Conservation (phyloP, 2,113 vertebrate species). For the Ibidorhyncha struthersii region DNA sequence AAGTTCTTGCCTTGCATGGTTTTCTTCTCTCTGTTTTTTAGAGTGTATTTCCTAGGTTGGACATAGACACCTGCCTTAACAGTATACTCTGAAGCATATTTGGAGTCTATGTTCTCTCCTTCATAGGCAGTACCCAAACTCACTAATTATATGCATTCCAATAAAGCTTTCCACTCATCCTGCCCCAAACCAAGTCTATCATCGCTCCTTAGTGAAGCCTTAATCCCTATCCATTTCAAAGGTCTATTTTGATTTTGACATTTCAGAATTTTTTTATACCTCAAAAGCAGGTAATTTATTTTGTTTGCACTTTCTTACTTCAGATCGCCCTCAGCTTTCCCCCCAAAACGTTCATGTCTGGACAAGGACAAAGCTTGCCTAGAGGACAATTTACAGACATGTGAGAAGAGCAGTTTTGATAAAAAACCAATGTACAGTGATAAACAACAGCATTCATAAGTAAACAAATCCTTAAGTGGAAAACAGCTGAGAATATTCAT, state of each 20-base stretch:
- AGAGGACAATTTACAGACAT: background rate
- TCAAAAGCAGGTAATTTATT: background rate
- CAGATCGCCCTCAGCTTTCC: background rate
- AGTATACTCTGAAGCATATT: background rate
- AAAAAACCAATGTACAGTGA: background rate
- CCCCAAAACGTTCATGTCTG: background rate
- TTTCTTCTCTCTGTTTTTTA: background rate
- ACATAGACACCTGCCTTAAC: background rate
- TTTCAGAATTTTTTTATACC: background rate
- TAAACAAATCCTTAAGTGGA: conserved; percentile 4
- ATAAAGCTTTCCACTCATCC: background rate
- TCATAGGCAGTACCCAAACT: background rate
- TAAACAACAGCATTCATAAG: conserved; percentile 14
- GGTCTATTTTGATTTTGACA: background rate
- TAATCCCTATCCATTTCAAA: background rate
- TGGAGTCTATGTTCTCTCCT: background rate
- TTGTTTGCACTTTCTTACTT: background rate
- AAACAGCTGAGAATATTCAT: conserved; percentile 5
- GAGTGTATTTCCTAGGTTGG: background rate
- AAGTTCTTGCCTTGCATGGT: background rate
- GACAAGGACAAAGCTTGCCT: background rate
- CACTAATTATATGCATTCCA: background rate
- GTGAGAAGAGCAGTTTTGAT: background rate
- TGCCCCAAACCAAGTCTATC: conserved; percentile 13
- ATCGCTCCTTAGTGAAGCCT: background rate